phyloP scores from a whole-genome alignment of 2,888 invertebrate species.

The Orthonychiurus folsomi region DNA sequence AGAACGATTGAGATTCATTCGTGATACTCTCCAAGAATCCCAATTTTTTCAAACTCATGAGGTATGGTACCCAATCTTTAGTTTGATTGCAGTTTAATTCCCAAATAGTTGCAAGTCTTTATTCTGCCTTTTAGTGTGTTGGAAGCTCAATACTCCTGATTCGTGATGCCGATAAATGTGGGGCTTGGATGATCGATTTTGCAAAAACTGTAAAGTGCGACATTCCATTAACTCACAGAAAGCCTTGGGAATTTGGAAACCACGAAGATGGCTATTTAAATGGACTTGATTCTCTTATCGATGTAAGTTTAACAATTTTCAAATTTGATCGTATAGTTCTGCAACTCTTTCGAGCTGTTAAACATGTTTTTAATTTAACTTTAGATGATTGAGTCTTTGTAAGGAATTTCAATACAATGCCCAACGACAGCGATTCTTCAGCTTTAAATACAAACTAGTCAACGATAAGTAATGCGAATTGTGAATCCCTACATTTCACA shows the following conservation, averaged over 20 bases:
- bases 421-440: no score
- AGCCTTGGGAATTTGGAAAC: constrained; percentile 83
- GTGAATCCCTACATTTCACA: no score
- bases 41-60: constrained; percentile 74
- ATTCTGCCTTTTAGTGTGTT: constrained; percentile 57
- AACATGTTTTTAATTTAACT: no score
- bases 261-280: constrained; percentile 90
- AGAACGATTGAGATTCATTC: constrained; percentile 64
- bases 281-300: constrained; percentile 86
- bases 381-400: no score
- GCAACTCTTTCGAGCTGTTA: no score
- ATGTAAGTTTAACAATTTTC: no score
- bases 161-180: constrained; percentile 77
- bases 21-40: constrained; percentile 69
- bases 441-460: no score
- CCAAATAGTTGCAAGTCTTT: constrained; percentile 8
- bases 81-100: constrained; percentile 12
- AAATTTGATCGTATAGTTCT: no score
- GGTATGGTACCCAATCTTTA: constrained; percentile 46
- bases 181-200: constrained; percentile 95
- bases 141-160: constrained; percentile 82
- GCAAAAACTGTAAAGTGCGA: constrained; percentile 79
- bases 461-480: no score
- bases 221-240: constrained; percentile 67
- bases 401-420: no score